These are phyloP conservation scores for Clepsis dumicolana DNA, from an alignment of 2,888 invertebrate species.

Conservation along the genomic window DNA sequence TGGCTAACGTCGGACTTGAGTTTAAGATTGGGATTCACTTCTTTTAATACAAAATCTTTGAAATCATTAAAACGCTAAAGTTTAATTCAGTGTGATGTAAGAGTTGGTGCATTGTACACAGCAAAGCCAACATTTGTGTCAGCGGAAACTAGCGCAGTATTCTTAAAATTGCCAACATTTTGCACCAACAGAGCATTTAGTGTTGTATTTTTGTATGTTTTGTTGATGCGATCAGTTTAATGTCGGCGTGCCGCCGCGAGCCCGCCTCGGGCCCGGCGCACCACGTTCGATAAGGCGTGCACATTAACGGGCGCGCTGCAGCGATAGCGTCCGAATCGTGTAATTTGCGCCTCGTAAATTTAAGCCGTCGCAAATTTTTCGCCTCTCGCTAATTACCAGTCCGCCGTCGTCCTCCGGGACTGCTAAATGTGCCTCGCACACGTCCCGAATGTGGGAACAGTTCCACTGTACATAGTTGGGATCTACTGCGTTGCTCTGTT, in stretches of 20 bases:
- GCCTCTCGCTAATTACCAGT: conserved; percentile 84
- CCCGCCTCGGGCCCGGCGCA: conserved; percentile 55
- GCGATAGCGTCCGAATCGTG: conserved; percentile 82
- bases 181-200: conserved; percentile 49
- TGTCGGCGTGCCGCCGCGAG: conserved; percentile 55
- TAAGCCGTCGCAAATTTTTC: conserved; percentile 85
- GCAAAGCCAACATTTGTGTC: conserved; percentile 33
- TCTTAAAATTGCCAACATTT: conserved; percentile 49
- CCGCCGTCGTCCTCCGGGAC: conserved; percentile 80
- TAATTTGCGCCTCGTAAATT: conserved; percentile 86
- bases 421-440: conserved; percentile 82
- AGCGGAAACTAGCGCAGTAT: conserved; percentile 32
- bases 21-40: not conserved
- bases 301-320: conserved; percentile 81
- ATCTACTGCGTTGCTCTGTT: conserved; percentile 67
- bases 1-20: conserved; percentile 13
- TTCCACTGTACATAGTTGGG: conserved; percentile 60
- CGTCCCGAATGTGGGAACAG: conserved; percentile 80
- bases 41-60: not conserved
- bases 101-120: not conserved
- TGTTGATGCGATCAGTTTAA: conserved; percentile 68
- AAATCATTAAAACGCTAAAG: not conserved
- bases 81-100: not conserved
- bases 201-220: conserved; percentile 63
- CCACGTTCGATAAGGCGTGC: conserved; percentile 80